These are phyloP conservation scores for Chaetophractus vellerosus DNA, from an alignment of 2,797 vertebrate genomes.

Conservation along the genomic window DNA sequence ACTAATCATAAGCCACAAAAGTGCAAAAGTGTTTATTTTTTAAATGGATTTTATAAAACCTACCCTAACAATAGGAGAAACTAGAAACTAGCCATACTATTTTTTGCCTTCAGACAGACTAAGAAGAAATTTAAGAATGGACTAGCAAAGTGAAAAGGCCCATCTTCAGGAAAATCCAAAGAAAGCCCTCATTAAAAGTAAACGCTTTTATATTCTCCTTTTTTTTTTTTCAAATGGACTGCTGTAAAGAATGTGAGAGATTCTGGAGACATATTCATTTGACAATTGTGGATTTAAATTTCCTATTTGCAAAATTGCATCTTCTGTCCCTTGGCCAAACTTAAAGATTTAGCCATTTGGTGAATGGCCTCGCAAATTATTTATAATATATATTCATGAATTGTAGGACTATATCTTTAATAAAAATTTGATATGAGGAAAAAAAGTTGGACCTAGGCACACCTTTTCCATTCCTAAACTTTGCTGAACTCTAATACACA, in stretches of 20 bases:
- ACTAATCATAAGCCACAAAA: neutral
- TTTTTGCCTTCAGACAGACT: neutral
- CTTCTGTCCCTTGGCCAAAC: neutral
- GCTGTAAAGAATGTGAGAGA: neutral
- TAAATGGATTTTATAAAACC: neutral
- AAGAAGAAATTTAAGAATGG: neutral
- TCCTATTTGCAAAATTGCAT: neutral
- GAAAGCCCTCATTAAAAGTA: neutral
- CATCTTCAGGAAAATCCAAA: neutral
- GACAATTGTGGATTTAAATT: neutral
- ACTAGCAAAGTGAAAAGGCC: neutral
- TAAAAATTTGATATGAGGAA: neutral
- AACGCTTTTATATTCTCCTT: neutral
- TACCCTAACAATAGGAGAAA: neutral
- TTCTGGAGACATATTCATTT: neutral
- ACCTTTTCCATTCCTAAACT: neutral
- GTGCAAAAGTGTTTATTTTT: neutral
- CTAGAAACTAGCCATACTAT: neutral
- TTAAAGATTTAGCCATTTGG: neutral
- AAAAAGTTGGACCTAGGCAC: neutral
- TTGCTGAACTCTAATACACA: neutral
- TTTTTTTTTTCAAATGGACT: neutral
- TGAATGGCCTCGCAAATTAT: neutral
- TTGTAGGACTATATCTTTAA: neutral
- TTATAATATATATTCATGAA: slow-evolving; percentile 26